A percentile compares a stretch with the other conserved stretches of the same genome.
Evolutionary conservation across 2,113 vertebrate genomes (phyloP).

Genomic region (Nerophis lumbriciformis): DNA sequence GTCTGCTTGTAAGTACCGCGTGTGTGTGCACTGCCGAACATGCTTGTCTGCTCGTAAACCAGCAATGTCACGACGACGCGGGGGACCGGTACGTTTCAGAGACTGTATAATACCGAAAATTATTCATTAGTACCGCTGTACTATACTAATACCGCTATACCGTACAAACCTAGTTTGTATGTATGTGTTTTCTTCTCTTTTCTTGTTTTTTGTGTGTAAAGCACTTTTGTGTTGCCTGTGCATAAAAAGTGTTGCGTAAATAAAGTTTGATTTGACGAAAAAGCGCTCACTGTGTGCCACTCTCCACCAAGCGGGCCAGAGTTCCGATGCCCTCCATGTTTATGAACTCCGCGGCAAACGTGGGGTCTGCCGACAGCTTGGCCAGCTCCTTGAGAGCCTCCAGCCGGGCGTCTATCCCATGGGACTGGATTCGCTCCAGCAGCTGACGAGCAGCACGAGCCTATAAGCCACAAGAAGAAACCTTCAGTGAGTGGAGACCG

Average conservation of each 20-base stretch:
- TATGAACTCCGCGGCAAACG: conserved; percentile 95
- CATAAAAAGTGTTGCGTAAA: background rate
- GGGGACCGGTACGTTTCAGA: too few relatives aligned
- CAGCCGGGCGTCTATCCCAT: conserved; percentile 87
- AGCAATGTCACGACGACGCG: too few relatives aligned
- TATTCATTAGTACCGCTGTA: too few relatives aligned
- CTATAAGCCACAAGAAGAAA: conserved; percentile 54
- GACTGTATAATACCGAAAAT: too few relatives aligned
- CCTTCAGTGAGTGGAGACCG: background rate
- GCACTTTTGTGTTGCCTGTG: too few relatives aligned
- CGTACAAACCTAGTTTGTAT: too few relatives aligned
- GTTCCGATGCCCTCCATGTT: conserved; percentile 95
- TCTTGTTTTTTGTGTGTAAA: too few relatives aligned
- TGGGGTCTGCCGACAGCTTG: conserved; percentile 92
- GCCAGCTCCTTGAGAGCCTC: conserved; percentile 97
- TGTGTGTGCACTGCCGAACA: too few relatives aligned
- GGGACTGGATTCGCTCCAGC: conserved; percentile 90
- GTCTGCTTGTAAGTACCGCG: too few relatives aligned
- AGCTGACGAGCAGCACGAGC: conserved; percentile 93
- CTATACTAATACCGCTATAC: too few relatives aligned
- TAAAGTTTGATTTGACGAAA: background rate
- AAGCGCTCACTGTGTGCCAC: conserved; percentile 82
- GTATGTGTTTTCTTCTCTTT: too few relatives aligned
- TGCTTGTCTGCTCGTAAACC: too few relatives aligned
- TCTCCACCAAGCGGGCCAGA: conserved; percentile 91